Evolutionary conservation across 2,113 vertebrate species (phyloP).

Genomic region (Apodemus speciosus): DNA sequence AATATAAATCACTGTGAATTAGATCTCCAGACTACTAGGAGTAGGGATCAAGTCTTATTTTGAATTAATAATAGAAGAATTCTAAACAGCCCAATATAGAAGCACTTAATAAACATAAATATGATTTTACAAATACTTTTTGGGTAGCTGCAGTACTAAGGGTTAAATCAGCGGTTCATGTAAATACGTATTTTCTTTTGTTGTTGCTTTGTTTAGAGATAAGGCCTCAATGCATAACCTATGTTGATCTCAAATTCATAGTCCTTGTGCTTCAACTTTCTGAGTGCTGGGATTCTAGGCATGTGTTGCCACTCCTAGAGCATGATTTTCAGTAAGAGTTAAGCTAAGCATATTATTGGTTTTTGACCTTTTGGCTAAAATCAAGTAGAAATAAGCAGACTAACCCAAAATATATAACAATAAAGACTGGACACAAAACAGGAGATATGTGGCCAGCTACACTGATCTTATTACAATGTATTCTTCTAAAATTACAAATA

Average conservation of each 20-base stretch:
- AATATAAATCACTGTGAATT: conserved; percentile 42
- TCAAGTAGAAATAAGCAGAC: neutral
- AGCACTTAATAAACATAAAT: conserved; percentile 12
- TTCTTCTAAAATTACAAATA: neutral
- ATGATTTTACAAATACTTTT: conserved; percentile 39
- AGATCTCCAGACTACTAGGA: conserved; percentile 20
- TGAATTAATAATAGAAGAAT: conserved; percentile 57
- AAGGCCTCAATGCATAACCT: neutral
- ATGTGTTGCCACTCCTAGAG: neutral
- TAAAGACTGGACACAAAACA: neutral
- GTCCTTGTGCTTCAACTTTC: neutral
- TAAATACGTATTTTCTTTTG: neutral
- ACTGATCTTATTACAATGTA: neutral
- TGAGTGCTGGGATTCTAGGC: neutral
- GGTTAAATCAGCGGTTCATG: neutral
- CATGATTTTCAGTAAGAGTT: conserved; percentile 37
- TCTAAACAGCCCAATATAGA: conserved; percentile 36
- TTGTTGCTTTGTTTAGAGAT: neutral
- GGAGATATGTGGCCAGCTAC: neutral
- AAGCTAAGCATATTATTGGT: neutral
- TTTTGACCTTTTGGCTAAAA: neutral
- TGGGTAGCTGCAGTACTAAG: neutral
- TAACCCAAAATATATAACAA: conserved; percentile 17
- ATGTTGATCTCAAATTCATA: neutral
- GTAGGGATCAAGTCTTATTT: conserved; percentile 46